A percentile compares a stretch with the other conserved stretches of the same genome.
phyloP scores from a whole-genome alignment of 2,113 vertebrate genomes.

The Echinops telfairi region DNA sequence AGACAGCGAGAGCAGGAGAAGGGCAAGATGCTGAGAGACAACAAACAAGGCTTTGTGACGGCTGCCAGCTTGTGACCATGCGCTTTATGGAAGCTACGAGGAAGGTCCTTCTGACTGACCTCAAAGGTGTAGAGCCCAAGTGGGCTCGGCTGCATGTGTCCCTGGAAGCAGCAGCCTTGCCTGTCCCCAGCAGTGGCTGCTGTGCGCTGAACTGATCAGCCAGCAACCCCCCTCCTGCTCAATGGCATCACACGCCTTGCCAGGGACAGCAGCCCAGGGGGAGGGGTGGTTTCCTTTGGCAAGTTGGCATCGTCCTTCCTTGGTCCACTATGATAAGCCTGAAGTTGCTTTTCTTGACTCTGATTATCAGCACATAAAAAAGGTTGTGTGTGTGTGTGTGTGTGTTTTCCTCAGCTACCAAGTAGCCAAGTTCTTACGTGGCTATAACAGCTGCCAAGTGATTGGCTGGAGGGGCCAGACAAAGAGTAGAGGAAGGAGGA shows the following conservation, averaged over 20 bases:
- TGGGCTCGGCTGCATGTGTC: neutral
- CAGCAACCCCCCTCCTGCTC: neutral
- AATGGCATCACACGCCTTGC: neutral
- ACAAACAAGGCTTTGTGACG: neutral
- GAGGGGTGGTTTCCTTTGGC: neutral
- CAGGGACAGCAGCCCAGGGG: neutral
- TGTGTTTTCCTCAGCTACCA: constrained; percentile 48
- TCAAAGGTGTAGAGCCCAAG: neutral
- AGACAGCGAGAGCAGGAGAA: neutral
- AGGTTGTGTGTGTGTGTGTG: too few relatives aligned
- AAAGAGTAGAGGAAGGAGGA: constrained; percentile 22
- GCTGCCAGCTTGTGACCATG: neutral
- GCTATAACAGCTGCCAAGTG: constrained; percentile 34
- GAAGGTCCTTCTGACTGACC: neutral
- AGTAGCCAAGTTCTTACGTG: constrained; percentile 11
- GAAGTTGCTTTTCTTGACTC: constrained; percentile 55
- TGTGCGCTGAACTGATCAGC: neutral
- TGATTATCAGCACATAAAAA: constrained; percentile 57
- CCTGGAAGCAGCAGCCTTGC: neutral
- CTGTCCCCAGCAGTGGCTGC: neutral
- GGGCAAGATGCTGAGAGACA: constrained; percentile 16
- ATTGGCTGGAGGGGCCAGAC: constrained; percentile 39
- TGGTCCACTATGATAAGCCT: constrained; percentile 31
- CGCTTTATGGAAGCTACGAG: neutral
- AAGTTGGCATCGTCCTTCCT: neutral